A percentile compares a stretch with the other conserved stretches of the same genome.
phyloP scores from a whole-genome alignment of 2,797 vertebrate species.

The Sparidentex hasta region DNA sequence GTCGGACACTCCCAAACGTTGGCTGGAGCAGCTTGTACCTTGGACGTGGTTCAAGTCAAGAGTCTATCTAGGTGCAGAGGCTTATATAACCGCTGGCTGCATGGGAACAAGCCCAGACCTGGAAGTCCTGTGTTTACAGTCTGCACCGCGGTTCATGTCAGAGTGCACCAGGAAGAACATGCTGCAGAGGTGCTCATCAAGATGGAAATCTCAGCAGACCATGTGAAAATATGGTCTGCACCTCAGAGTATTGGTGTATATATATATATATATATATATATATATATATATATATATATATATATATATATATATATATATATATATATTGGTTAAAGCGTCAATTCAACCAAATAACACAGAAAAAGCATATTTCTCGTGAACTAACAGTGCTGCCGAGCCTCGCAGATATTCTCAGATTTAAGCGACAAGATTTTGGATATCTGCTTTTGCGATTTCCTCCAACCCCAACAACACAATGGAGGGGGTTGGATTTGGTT shows the following conservation, averaged over 20 bases:
- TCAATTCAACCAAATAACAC: neutral
- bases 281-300: neutral
- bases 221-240: conserved; percentile 78
- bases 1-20: conserved; percentile 49
- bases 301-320: no score
- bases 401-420: neutral
- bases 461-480: neutral
- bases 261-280: no score
- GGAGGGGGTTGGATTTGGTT: neutral
- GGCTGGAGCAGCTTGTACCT: conserved; percentile 61
- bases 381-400: no score
- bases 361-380: neutral
- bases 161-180: conserved; percentile 57
- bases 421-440: neutral
- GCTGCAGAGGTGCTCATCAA: conserved; percentile 38
- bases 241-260: neutral
- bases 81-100: conserved; percentile 62
- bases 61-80: conserved; percentile 36
- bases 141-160: conserved; percentile 51
- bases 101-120: conserved; percentile 65
- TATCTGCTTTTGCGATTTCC: neutral
- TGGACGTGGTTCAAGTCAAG: conserved; percentile 62
- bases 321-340: neutral
- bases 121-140: conserved; percentile 81
- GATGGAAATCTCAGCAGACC: conserved; percentile 41